Evolutionary conservation across 2,113 vertebrate genomes (phyloP).

Genomic region (Tychaedon coryphoeus): DNA sequence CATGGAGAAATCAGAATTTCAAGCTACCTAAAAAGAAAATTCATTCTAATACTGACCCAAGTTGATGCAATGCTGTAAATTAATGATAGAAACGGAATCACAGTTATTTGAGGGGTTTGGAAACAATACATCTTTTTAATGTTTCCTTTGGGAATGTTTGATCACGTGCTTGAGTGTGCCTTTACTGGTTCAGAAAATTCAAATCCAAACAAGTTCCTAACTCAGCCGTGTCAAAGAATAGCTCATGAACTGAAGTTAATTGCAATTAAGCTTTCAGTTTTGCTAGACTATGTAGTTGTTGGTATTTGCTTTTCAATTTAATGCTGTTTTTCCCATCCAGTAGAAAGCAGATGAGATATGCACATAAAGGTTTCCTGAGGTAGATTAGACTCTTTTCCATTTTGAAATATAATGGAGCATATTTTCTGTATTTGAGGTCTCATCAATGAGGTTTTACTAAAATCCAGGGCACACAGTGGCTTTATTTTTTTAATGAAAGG

Average conservation of each 20-base stretch:
- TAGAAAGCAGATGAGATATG: neutral
- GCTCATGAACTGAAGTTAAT: neutral
- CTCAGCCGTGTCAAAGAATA: neutral
- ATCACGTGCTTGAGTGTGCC: neutral
- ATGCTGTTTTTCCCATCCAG: neutral
- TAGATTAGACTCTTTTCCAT: neutral
- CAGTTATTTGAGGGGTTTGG: neutral
- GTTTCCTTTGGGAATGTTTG: neutral
- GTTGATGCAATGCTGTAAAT: neutral
- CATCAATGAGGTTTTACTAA: neutral
- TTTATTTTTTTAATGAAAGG: constrained; percentile 19
- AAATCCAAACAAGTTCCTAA: neutral
- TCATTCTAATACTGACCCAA: neutral
- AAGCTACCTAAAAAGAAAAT: neutral
- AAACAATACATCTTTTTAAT: neutral
- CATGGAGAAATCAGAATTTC: neutral
- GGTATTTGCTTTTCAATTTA: neutral
- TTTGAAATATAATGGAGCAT: neutral
- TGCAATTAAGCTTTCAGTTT: neutral
- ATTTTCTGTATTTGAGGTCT: neutral
- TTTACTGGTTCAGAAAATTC: neutral
- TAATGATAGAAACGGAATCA: neutral
- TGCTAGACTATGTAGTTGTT: neutral
- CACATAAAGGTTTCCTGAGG: neutral
- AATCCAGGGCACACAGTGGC: neutral